phyloP scores from a whole-genome alignment of 2,888 invertebrate species.

The Xylota sylvarum region DNA sequence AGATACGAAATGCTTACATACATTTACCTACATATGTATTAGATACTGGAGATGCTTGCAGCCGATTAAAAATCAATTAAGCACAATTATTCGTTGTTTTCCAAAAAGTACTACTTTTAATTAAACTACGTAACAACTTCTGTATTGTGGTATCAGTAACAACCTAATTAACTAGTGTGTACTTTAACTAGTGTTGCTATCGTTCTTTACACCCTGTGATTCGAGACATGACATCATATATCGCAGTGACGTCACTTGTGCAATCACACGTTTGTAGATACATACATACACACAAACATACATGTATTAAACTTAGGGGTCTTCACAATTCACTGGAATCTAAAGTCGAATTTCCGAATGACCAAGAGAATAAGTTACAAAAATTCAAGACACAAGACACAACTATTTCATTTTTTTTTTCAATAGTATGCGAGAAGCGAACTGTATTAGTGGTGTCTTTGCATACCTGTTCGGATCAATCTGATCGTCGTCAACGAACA shows the following conservation, averaged over 20 bases:
- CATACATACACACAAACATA: background rate
- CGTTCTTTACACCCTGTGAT: slow-evolving; percentile 9
- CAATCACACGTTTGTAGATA: slow-evolving; percentile 31
- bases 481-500: slow-evolving; percentile 54
- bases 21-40: background rate
- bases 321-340: slow-evolving; percentile 39
- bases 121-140: slow-evolving; percentile 8
- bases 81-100: slow-evolving; percentile 18
- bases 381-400: slow-evolving; percentile 11
- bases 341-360: slow-evolving; percentile 50
- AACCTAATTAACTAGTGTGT: slow-evolving; percentile 51
- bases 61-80: slow-evolving; percentile 71
- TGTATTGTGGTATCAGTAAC: slow-evolving; percentile 48
- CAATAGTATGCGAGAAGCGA: background rate
- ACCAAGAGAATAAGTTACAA: slow-evolving; percentile 39
- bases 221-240: slow-evolving; percentile 58
- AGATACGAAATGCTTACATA: background rate
- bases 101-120: slow-evolving; percentile 26
- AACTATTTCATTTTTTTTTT: background rate
- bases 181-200: slow-evolving; percentile 13
- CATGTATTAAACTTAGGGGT: background rate
- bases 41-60: slow-evolving; percentile 13
- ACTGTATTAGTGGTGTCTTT: slow-evolving; percentile 37
- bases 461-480: slow-evolving; percentile 70
- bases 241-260: slow-evolving; percentile 63